Base-by-base conservation (phyloP, 2,888 invertebrate species). In the Drosophila robusta region DNA sequence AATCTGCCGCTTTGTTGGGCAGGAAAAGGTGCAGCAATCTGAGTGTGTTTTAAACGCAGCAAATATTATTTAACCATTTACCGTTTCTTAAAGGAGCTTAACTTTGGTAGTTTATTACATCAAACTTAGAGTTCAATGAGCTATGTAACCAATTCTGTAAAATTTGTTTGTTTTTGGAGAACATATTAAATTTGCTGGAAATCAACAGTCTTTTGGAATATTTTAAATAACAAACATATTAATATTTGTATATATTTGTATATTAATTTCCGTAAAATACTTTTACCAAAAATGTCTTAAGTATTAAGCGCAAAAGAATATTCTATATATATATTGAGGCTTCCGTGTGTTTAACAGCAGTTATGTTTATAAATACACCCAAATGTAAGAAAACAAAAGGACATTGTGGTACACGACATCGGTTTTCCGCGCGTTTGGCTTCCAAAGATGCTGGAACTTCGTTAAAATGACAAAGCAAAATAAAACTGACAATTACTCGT, bases 381-480 rank as follows among this genome's bases (percentile, higher is more conserved):
- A 67, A 61, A 58, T 65, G 58, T 39, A 55, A 54, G 38, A 54
- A 66, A 45, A 75, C 67, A 75, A 80, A 80, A 50, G 75, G 56
- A 78, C 61, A 80, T 63, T 56, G 49, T 32, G 44, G 45, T 18
- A 38, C 14, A 51, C 32, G 42, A 47, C 49, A 67, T 67, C 36
- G 63, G 75, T 50, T 70, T 78, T 80, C 81, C 81, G 81, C 74
- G 60, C 78, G 67, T 68, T 78, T 78, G 77, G 44, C n/a, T 61
- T 45, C 39, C 42, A 66, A 62, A 68, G 63, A 64, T 58, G 78
- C 74, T 61, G 50, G 44, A 70, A 65, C 71, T 73, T 80, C 80
- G 79, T 80, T 80, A 82, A 80, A 80, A 80, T 80, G 80, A 82
- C 80, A 82, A 79, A 75, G 80, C 72, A 66, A 69, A 70, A 80